Evolutionary conservation across 2,888 invertebrate species (phyloP), one percentile per base, ranked within the genome.

Genomic region (Hyppa rectilinea): DNA sequence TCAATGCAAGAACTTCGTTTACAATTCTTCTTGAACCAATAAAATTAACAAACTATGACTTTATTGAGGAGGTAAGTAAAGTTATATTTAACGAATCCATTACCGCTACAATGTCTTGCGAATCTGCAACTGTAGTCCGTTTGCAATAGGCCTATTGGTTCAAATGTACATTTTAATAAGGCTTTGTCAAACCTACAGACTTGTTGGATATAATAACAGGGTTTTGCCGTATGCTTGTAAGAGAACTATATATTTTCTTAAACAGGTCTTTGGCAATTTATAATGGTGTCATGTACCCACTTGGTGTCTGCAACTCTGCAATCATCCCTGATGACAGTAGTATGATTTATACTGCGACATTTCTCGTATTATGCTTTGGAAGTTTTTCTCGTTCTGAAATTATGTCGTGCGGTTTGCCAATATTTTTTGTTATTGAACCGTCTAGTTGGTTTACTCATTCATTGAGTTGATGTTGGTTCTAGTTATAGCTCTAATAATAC

Each of bases 151-250:
- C 85, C 84, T 87, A 82, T 82, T 20, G 47, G 60, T 63, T 78
- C 65, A 82, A 83, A 82, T 80, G 78, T 85, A 86, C 82, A 86
- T 88, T 87, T 85, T 86, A 87, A 88, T 87, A 87, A 86, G 83
- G 82, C 73, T 84, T 85, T 86, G 83, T 87, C 81, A 87, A 83
- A 82, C 70, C 68, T 74, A 82, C 82, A 73, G 74, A 73, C 75
- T 78, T 75, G 81, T 74, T 80, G 36, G 77, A 75, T 82, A 61
- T 85, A 83, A 86, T 86, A 71, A 80, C 76, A 82, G 74, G 70
- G 63, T 76, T 72, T 63, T 55, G 34, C 58, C 34, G 31, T 62
- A 67, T 53, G 66, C 52, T 67, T 70, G 63, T 67, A 71, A 71
- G 64, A 61, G 36, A 49, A 64, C 53, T 70, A 77, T 82, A 73